Evolutionary conservation across 2,113 vertebrate species (phyloP).

Genomic region (Isichthys henryi): DNA sequence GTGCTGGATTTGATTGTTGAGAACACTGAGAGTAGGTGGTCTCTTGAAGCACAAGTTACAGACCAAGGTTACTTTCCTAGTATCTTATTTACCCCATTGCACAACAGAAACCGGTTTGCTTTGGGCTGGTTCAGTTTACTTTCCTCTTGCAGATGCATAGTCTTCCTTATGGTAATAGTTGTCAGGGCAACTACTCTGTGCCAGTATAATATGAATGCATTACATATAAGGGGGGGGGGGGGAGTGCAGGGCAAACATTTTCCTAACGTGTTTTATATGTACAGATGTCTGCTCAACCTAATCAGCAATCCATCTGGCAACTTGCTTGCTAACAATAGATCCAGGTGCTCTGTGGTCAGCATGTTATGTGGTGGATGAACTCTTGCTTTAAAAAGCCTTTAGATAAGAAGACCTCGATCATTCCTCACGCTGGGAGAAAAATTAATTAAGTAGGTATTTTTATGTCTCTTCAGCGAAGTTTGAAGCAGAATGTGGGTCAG

Average conservation of each 20-base stretch:
- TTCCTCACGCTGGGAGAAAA: background rate
- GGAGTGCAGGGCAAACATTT: background rate
- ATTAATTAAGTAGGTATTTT: background rate
- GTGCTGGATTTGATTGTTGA: background rate
- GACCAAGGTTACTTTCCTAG: background rate
- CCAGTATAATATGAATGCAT: background rate
- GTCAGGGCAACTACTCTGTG: background rate
- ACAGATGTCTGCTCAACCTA: background rate
- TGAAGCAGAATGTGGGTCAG: background rate
- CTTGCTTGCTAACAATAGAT: background rate
- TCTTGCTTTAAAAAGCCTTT: background rate
- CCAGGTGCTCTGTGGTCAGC: background rate
- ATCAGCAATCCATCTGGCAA: background rate
- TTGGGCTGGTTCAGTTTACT: background rate
- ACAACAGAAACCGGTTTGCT: background rate
- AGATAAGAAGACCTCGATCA: background rate
- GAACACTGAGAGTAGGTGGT: background rate
- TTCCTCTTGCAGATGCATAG: background rate
- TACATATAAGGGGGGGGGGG: background rate
- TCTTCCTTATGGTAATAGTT: background rate
- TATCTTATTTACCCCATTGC: background rate
- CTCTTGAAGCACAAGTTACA: background rate
- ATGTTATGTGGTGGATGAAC: background rate
- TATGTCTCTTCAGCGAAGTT: background rate
- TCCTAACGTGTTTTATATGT: background rate